Percentiles rank a stretch among this genome's conserved stretches.
phyloP scores from a whole-genome alignment of 2,113 vertebrate species.

The Tympanuchus pallidicinctus region DNA sequence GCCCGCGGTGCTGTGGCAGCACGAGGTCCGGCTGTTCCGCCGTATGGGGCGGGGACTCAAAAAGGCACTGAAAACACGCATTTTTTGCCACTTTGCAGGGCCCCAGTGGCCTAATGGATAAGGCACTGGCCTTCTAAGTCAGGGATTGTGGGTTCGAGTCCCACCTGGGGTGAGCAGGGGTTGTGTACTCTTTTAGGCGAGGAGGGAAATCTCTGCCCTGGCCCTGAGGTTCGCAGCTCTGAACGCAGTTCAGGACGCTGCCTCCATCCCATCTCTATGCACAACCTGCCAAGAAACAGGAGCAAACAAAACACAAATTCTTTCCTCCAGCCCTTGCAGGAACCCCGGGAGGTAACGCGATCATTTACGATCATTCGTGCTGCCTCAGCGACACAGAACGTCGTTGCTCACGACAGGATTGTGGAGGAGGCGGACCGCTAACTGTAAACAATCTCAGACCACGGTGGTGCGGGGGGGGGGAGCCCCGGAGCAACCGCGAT shows the following conservation, averaged over 20 bases:
- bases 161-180: neutral
- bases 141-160: constrained; percentile 45
- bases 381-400: rapidly evolving
- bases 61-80: neutral
- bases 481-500: neutral
- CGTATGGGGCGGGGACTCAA: too few relatives aligned
- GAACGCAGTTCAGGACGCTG: neutral
- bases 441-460: too few relatives aligned
- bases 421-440: neutral
- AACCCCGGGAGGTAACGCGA: rapidly evolving
- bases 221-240: too few relatives aligned
- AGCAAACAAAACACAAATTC: too few relatives aligned
- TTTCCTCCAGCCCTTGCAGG: too few relatives aligned
- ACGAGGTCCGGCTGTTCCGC: too few relatives aligned
- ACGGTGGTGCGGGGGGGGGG: too few relatives aligned
- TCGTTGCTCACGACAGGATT: too few relatives aligned
- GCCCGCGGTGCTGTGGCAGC: too few relatives aligned
- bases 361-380: neutral
- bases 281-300: rapidly evolving
- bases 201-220: rapidly evolving
- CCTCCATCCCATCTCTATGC: neutral
- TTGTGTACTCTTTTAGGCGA: neutral
- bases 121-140: constrained; percentile 56
- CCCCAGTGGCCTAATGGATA: constrained; percentile 53
- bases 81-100: rapidly evolving